Evolutionary conservation across 37 sponge, comb jelly and placozoan species (phyloP).

Genomic region (Petrosia ficiformis): DNA sequence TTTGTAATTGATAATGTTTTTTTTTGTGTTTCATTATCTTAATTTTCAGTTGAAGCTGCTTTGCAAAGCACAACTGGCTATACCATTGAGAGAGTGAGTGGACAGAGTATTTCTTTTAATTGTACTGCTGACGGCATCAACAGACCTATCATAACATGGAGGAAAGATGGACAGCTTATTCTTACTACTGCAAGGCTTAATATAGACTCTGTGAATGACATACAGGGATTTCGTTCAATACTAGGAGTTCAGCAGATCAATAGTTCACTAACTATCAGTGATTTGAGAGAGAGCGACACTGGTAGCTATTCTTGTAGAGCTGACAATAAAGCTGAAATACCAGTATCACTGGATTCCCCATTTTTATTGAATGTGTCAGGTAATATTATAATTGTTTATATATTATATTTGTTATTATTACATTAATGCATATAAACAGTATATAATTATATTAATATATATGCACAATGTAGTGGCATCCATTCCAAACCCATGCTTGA

Average conservation of each 20-base stretch:
- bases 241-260: constrained; percentile 7
- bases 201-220: neutral
- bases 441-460: neutral
- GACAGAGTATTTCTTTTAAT: constrained; percentile 12
- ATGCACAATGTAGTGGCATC: too few species aligned
- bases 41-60: constrained; percentile 7
- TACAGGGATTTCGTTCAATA: neutral
- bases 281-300: constrained; percentile 1
- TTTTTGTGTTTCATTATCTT: too few species aligned
- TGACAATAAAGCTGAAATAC: neutral
- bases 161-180: neutral
- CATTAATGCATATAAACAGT: too few species aligned
- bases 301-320: constrained; percentile 24
- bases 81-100: neutral
- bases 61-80: neutral
- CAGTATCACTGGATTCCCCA: neutral
- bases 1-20: too few species aligned
- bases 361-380: too few species aligned
- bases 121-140: constrained; percentile 42
- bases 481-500: neutral
- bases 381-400: too few species aligned
- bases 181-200: neutral
- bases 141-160: constrained; percentile 23
- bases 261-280: constrained; percentile 23
- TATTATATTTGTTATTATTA: too few species aligned